A percentile compares a stretch with the other conserved stretches of the same genome.
phyloP scores from a whole-genome alignment of 2,888 invertebrate genomes.

The Drosophila mercatorum region DNA sequence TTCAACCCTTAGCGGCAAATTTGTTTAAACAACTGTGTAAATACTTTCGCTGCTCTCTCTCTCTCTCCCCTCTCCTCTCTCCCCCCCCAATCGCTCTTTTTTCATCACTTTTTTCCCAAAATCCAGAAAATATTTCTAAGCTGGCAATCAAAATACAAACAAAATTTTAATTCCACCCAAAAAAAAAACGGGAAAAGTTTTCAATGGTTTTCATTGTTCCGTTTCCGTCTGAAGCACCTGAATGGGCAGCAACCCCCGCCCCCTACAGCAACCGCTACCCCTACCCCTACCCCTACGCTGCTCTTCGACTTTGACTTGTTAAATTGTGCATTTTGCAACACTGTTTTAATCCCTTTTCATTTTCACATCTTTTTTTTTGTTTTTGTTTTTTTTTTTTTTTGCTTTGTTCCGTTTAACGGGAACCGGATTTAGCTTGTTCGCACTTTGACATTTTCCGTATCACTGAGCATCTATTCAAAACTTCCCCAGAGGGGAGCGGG shows the following conservation, averaged over 20 bases:
- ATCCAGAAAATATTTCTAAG: slow-evolving; percentile 39
- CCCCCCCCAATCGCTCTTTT: not conserved
- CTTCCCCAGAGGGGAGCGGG: not conserved
- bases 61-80: not conserved
- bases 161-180: slow-evolving; percentile 14
- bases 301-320: slow-evolving; percentile 37
- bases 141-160: slow-evolving; percentile 69
- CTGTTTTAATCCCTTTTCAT: slow-evolving; percentile 20
- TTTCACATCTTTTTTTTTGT: slow-evolving; percentile 8
- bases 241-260: slow-evolving; percentile 6
- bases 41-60: slow-evolving; percentile 31
- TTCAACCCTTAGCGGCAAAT: slow-evolving; percentile 63
- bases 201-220: slow-evolving; percentile 34
- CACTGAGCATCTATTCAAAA: slow-evolving; percentile 33
- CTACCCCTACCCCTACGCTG: too few species aligned
- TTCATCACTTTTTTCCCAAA: slow-evolving; percentile 13
- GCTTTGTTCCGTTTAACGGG: not conserved
- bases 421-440: slow-evolving; percentile 25
- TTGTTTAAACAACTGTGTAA: slow-evolving; percentile 74
- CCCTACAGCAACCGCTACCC: not conserved
- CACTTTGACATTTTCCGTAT: slow-evolving; percentile 44
- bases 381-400: not conserved
- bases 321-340: slow-evolving; percentile 56
- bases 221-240: slow-evolving; percentile 40
- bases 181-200: slow-evolving; percentile 1